Base-by-base conservation (phyloP, 2,797 vertebrate species). In the Oryzias dopingdopingensis region DNA sequence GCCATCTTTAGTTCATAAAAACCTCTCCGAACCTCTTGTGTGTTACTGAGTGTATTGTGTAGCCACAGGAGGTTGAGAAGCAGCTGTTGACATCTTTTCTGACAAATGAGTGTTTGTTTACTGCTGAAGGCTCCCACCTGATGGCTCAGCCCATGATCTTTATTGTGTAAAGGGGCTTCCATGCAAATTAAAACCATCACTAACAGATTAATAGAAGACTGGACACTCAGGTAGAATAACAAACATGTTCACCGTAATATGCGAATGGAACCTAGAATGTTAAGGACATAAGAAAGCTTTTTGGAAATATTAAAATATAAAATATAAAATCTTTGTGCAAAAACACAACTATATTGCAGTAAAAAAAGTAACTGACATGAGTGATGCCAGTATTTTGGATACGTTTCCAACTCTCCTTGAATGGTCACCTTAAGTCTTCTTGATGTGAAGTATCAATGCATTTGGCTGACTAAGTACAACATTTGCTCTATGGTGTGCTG, bases 101-200 rank as follows among this genome's bases (percentile, higher is more conserved):
- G 47, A 89, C 84, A 66, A 82, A 57, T 55, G 52, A 65, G 66
- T 79, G 65, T 85, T 85, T 86, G 82, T 85, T 86, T 85, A 82
- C 76, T 70, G 59, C 62, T 13, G 65, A 71, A 76, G 73, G 77
- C 77, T 70, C 74, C 58, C 58, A 77, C 83, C 81, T 81, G 83
- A 83, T 83, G 77, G 73, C 65, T 72, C 0, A 3, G 69, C 67
- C 77, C 41, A 0, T 45, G 52, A 71, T 73, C 65, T 63, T 67
- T 54, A 76, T 56, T 62, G 46, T 24, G 10, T 82, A 74, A 79
- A 50, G 75, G 65, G 45, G 51, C 67, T 73, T 72, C 76, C 58
- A 62, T 37, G 69, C 73, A 85, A 81, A 84, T 85, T 74, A 83
- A 69, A 52, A 70, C 52, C 70, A 80, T 77, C 60, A 70, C 72